phyloP scores from a whole-genome alignment of 2,888 invertebrate species.

The Athripsodes cinereus region DNA sequence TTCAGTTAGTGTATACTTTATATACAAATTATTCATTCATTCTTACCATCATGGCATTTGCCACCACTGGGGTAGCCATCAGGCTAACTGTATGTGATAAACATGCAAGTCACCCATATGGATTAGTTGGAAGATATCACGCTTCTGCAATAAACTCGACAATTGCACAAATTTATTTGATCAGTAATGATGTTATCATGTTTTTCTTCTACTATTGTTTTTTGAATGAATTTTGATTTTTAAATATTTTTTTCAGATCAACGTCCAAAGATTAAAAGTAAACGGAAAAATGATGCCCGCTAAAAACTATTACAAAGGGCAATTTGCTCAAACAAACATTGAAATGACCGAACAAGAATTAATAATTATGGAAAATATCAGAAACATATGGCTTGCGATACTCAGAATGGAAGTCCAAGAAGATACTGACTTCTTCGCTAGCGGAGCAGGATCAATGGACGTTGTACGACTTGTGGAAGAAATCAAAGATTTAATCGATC shows the following conservation, averaged over 20 bases:
- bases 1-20: slow-evolving; percentile 50
- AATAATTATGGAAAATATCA: slow-evolving; percentile 55
- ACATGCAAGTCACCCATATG: no score
- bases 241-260: slow-evolving; percentile 50
- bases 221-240: no score
- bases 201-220: no score
- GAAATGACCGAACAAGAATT: slow-evolving; percentile 71
- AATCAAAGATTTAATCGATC: slow-evolving; percentile 70
- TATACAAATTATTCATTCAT: no score
- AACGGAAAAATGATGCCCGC: slow-evolving; percentile 80
- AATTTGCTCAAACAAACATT: slow-evolving; percentile 48
- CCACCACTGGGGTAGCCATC: no score
- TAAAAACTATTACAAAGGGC: slow-evolving; percentile 66
- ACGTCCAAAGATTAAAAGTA: slow-evolving; percentile 69
- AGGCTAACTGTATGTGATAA: no score
- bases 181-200: no score
- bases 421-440: slow-evolving; percentile 85
- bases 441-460: slow-evolving; percentile 98
- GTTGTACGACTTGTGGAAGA: slow-evolving; percentile 92
- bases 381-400: slow-evolving; percentile 79
- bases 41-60: no score
- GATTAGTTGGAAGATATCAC: no score
- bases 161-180: no score
- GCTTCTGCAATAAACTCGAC: no score
- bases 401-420: slow-evolving; percentile 68